These are phyloP conservation scores for Zaprionus vittiger DNA, from an alignment of 1,140 invertebrate species.

Conservation along the genomic window DNA sequence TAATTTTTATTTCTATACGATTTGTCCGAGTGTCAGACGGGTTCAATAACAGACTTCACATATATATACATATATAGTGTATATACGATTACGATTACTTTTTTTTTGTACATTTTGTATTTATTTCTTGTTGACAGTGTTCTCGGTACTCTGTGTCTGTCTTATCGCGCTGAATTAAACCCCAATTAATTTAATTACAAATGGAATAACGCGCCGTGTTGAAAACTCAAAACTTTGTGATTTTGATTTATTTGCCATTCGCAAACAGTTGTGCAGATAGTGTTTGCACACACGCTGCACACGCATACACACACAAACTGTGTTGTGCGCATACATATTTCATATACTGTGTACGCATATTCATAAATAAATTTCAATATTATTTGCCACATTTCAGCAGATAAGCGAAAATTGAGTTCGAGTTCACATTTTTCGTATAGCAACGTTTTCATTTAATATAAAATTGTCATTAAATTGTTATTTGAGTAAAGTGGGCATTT, in stretches of 20 bases:
- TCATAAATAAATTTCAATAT: conserved; percentile 79
- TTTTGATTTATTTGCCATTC: conserved; percentile 73
- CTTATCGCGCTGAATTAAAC: conserved; percentile 82
- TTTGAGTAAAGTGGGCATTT: conserved; percentile 33
- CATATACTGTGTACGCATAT: conserved; percentile 23
- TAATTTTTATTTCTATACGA: conserved; percentile 76
- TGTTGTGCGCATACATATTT: conserved; percentile 11
- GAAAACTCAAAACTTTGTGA: conserved; percentile 55
- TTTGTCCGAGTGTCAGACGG: conserved; percentile 76
- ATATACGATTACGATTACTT: neutral
- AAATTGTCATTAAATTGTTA: conserved; percentile 21
- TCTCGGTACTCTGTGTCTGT: conserved; percentile 7
- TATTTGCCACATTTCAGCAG: conserved; percentile 68
- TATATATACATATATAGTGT: neutral
- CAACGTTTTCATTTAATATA: conserved; percentile 21
- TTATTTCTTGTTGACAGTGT: conserved; percentile 70
- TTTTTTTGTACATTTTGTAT: conserved; percentile 24
- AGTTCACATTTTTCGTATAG: conserved; percentile 3
- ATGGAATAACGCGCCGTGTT: conserved; percentile 74
- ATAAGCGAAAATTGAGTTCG: conserved; percentile 45
- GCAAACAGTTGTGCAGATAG: conserved; percentile 24
- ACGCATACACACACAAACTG: neutral
- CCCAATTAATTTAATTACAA: conserved; percentile 84
- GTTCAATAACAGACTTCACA: conserved; percentile 68
- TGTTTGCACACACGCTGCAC: neutral